Conservation (phyloP, 2,888 invertebrate genomes). For the Litoditis marina region DNA sequence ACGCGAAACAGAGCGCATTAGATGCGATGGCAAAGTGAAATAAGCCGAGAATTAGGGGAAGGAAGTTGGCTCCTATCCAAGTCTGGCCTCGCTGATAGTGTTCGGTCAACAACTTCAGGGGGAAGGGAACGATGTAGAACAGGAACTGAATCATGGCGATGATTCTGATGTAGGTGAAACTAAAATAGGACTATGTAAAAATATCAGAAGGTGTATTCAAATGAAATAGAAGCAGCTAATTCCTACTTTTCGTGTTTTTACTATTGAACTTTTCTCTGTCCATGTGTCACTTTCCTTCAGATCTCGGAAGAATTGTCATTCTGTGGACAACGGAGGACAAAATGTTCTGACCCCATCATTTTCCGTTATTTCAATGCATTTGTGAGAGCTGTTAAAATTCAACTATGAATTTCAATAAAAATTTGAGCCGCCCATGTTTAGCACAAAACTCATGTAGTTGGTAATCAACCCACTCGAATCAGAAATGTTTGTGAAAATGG, state of each 20-base stretch:
- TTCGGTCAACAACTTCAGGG: slow-evolving; percentile 40
- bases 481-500: too few species aligned
- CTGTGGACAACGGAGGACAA: too few species aligned
- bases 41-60: slow-evolving; percentile 33
- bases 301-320: too few species aligned
- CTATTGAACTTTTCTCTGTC: too few species aligned
- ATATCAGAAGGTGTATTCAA: not conserved
- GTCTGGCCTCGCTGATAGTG: slow-evolving; percentile 42
- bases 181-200: slow-evolving; percentile 6
- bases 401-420: too few species aligned
- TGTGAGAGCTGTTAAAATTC: too few species aligned
- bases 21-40: slow-evolving; percentile 41
- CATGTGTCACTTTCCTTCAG: too few species aligned
- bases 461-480: too few species aligned
- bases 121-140: slow-evolving; percentile 44
- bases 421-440: too few species aligned
- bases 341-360: too few species aligned
- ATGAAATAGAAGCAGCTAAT: not conserved
- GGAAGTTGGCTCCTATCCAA: slow-evolving; percentile 39
- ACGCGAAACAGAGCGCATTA: slow-evolving; percentile 30
- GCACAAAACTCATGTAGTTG: too few species aligned
- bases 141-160: slow-evolving; percentile 38
- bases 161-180: slow-evolving; percentile 44
- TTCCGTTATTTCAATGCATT: too few species aligned
- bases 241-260: not conserved